Percentiles rank a stretch among this genome's conserved stretches.
These are phyloP conservation scores for Archilochus colubris DNA, from an alignment of 2,113 vertebrate species.

Conservation along the genomic window DNA sequence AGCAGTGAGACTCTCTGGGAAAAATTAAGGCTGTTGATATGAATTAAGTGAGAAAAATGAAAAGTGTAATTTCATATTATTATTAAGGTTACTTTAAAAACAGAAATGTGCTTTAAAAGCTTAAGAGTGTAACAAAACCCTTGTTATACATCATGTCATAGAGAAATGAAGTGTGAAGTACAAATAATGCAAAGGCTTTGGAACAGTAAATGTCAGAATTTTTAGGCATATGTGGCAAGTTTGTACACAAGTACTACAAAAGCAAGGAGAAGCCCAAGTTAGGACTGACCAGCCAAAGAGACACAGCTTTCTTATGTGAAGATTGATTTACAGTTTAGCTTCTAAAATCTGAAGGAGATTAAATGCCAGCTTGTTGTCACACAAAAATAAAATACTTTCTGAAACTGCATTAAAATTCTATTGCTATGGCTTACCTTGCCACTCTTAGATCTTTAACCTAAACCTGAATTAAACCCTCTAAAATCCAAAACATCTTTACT, in stretches of 20 bases:
- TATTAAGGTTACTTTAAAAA: background rate
- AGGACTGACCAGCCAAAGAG: background rate
- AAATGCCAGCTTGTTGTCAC: conserved; percentile 3
- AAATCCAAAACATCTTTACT: background rate
- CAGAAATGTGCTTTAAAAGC: background rate
- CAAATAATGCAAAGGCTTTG: background rate
- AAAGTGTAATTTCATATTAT: background rate
- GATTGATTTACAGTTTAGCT: background rate
- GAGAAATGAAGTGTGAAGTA: background rate
- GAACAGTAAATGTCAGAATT: background rate
- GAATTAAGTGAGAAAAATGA: background rate
- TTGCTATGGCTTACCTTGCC: background rate
- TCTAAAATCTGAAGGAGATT: background rate
- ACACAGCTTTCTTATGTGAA: background rate
- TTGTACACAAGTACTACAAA: background rate
- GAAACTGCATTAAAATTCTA: background rate
- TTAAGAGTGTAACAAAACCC: background rate
- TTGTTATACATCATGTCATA: background rate
- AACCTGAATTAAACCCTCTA: conserved; percentile 4
- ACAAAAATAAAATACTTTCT: background rate
- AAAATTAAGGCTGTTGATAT: background rate
- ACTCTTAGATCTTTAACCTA: background rate
- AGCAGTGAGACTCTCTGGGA: background rate
- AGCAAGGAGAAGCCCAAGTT: background rate
- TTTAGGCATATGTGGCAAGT: background rate